Evolutionary conservation across 1,140 invertebrate species (phyloP).

Genomic region (Drosophila erecta): DNA sequence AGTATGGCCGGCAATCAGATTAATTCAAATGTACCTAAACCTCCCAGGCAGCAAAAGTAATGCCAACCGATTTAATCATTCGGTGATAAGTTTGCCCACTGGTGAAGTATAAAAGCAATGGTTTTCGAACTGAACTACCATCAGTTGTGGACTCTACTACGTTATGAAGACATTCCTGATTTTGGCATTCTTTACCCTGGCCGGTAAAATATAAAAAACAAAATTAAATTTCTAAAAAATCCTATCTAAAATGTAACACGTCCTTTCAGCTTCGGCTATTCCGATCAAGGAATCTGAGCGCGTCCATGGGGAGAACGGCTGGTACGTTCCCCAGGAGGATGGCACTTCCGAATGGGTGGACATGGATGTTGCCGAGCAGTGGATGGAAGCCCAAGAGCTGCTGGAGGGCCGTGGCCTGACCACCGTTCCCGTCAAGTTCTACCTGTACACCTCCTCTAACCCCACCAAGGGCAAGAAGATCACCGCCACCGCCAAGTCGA

Average conservation of each 20-base stretch:
- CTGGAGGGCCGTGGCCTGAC: slow-evolving; percentile 49
- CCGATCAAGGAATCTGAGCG: slow-evolving; percentile 64
- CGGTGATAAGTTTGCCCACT: slow-evolving; percentile 23
- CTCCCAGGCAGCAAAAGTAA: slow-evolving; percentile 5
- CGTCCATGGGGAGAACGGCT: slow-evolving; percentile 75
- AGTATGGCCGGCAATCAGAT: slow-evolving; percentile 9
- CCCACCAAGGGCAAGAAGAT: slow-evolving; percentile 64
- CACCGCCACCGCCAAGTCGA: slow-evolving; percentile 51
- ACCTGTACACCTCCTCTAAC: slow-evolving; percentile 67
- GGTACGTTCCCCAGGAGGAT: slow-evolving; percentile 74
- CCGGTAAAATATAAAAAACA: slow-evolving; percentile 31
- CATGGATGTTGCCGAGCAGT: slow-evolving; percentile 64
- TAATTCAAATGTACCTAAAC: slow-evolving; percentile 25
- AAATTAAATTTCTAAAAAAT: background rate
- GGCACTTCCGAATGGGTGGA: slow-evolving; percentile 70
- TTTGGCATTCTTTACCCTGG: slow-evolving; percentile 39
- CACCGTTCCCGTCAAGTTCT: slow-evolving; percentile 65
- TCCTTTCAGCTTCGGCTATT: slow-evolving; percentile 44
- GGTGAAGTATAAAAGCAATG: slow-evolving; percentile 30
- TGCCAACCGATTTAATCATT: slow-evolving; percentile 21
- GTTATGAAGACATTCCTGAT: slow-evolving; percentile 31
- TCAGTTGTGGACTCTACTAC: slow-evolving; percentile 16
- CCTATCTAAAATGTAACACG: background rate
- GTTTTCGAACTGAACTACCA: background rate
- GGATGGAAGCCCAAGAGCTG: slow-evolving; percentile 42